Percentiles rank a stretch among this genome's conserved stretches.
Evolutionary conservation across 2,888 invertebrate species (phyloP).

Genomic region (Chydorus sphaericus): DNA sequence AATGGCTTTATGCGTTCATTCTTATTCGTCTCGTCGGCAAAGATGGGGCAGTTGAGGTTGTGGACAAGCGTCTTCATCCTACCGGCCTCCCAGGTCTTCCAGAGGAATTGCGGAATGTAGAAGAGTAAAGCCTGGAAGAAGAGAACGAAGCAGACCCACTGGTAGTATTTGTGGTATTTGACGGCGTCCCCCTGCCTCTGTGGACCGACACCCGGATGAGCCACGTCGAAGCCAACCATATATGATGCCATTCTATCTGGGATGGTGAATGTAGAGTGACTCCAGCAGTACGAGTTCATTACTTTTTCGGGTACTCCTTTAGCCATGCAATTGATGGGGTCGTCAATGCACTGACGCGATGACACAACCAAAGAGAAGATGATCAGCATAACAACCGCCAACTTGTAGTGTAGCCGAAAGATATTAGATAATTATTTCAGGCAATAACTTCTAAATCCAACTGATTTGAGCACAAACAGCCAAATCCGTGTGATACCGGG

Average conservation of each 20-base stretch:
- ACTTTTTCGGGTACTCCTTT: slow-evolving; percentile 66
- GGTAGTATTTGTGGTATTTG: slow-evolving; percentile 2
- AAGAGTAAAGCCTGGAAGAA: slow-evolving; percentile 6
- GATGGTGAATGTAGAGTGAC: slow-evolving; percentile 79
- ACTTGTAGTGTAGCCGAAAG: slow-evolving; percentile 84
- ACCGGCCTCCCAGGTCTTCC: slow-evolving; percentile 6
- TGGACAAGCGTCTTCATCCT: neutral
- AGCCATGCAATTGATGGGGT: slow-evolving; percentile 91
- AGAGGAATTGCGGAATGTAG: slow-evolving; percentile 3
- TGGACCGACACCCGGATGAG: neutral
- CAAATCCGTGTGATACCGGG: too few species aligned
- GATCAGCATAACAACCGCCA: slow-evolving; percentile 69
- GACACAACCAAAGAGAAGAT: slow-evolving; percentile 86
- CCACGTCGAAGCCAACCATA: slow-evolving; percentile 32
- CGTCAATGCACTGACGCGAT: slow-evolving; percentile 88
- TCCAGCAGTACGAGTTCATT: slow-evolving; percentile 88
- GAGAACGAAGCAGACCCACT: slow-evolving; percentile 10
- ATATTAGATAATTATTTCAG: too few species aligned
- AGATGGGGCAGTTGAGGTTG: slow-evolving; percentile 60
- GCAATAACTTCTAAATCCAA: too few species aligned
- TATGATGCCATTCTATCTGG: slow-evolving; percentile 39
- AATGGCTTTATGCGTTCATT: slow-evolving; percentile 62
- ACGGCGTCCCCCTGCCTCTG: neutral
- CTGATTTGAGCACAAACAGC: too few species aligned
- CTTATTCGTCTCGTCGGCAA: slow-evolving; percentile 68